Evolutionary conservation across 2,113 vertebrate genomes (phyloP).

Genomic region (Emydura subglobosa): DNA sequence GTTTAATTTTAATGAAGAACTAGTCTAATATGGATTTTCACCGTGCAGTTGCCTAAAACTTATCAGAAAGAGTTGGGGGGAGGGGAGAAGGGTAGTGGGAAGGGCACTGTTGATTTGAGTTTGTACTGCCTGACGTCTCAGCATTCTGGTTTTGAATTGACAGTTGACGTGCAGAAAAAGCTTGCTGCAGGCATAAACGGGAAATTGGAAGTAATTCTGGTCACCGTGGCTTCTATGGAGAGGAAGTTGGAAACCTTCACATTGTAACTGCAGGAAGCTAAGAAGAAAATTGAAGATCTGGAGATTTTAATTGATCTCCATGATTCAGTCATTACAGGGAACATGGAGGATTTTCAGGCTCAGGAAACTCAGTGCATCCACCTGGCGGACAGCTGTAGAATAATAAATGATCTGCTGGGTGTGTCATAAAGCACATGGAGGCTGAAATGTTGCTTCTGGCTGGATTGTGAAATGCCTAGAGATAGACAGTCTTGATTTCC

Average conservation of each 20-base stretch:
- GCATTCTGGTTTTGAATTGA: slow-evolving; percentile 28
- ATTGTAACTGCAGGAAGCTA: slow-evolving; percentile 23
- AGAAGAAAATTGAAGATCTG: slow-evolving; percentile 40
- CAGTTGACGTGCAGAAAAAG: slow-evolving; percentile 3
- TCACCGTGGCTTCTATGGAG: background rate
- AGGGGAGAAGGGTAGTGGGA: rapidly evolving
- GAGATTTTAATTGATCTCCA: background rate
- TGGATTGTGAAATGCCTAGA: background rate
- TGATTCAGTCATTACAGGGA: slow-evolving; percentile 15
- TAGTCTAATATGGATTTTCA: background rate
- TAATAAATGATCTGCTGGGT: slow-evolving; percentile 28
- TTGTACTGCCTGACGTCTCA: slow-evolving; percentile 25
- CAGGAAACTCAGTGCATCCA: slow-evolving; percentile 39
- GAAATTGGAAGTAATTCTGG: slow-evolving; percentile 46
- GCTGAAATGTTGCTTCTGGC: background rate
- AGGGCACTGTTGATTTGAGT: background rate
- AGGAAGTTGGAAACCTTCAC: background rate
- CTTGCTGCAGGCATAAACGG: background rate
- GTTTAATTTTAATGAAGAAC: background rate
- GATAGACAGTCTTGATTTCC: background rate
- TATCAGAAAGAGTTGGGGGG: background rate
- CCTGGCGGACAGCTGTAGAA: slow-evolving; percentile 42
- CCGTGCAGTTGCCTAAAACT: background rate
- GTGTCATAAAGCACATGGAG: background rate
- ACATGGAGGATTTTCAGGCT: slow-evolving; percentile 40